These are phyloP conservation scores for Drosophila kambysellisi DNA, from an alignment of 2,888 invertebrate genomes.

Conservation along the genomic window DNA sequence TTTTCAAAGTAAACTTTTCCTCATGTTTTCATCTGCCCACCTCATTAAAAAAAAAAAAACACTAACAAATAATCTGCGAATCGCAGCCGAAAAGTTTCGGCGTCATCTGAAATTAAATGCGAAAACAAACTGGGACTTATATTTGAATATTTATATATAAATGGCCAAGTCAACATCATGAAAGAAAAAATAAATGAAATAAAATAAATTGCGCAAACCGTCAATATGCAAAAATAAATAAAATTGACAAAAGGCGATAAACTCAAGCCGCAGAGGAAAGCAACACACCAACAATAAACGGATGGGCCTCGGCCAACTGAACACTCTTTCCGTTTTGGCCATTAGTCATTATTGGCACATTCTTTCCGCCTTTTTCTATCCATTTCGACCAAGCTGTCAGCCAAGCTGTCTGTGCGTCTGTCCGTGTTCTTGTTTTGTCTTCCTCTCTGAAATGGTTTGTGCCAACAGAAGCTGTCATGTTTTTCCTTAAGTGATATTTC, in stretches of 20 bases:
- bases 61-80: slow-evolving; percentile 15
- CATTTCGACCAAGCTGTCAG: slow-evolving; percentile 27
- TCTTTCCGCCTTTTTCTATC: slow-evolving; percentile 67
- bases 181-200: slow-evolving; percentile 5
- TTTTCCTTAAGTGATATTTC: slow-evolving; percentile 63
- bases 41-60: slow-evolving; percentile 25
- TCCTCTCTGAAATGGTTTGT: not conserved
- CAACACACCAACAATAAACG: slow-evolving; percentile 40
- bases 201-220: slow-evolving; percentile 13
- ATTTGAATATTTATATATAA: not conserved
- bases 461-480: slow-evolving; percentile 28
- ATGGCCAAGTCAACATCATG: slow-evolving; percentile 44
- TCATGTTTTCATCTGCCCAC: slow-evolving; percentile 37
- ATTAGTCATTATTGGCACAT: slow-evolving; percentile 79
- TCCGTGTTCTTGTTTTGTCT: slow-evolving; percentile 5
- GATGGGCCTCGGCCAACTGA: slow-evolving; percentile 25
- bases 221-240: slow-evolving; percentile 68
- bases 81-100: slow-evolving; percentile 30
- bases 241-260: slow-evolving; percentile 45
- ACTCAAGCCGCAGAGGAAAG: slow-evolving; percentile 17
- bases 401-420: slow-evolving; percentile 7
- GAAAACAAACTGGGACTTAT: slow-evolving; percentile 38
- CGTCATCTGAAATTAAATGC: slow-evolving; percentile 56
- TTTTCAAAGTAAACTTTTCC: slow-evolving; percentile 31
- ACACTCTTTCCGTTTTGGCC: slow-evolving; percentile 43